Conservation (phyloP, 2,888 invertebrate genomes). For the Aphodius sticticus region DNA sequence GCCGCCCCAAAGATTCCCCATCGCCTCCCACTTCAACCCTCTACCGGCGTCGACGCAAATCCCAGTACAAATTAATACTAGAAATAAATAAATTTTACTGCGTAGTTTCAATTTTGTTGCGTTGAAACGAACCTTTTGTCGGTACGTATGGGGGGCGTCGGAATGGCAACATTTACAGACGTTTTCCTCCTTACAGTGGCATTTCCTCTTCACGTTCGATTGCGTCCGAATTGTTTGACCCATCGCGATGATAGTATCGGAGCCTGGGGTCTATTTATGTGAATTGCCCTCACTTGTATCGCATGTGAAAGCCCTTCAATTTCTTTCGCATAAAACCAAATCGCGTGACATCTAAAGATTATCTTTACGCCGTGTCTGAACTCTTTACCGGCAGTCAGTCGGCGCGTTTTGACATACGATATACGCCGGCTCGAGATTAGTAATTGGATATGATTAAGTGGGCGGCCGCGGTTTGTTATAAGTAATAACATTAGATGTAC, state of each 20-base stretch:
- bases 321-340: not conserved
- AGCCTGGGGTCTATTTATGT: slow-evolving; percentile 50
- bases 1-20: slow-evolving; percentile 15
- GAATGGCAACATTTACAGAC: slow-evolving; percentile 60
- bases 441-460: not conserved
- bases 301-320: not conserved
- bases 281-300: slow-evolving; percentile 44
- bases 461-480: not conserved
- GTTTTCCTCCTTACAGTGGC: slow-evolving; percentile 61
- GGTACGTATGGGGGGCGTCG: slow-evolving; percentile 45
- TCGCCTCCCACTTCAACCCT: not conserved
- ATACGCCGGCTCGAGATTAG: not conserved
- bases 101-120: too few relatives aligned
- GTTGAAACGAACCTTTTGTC: not conserved
- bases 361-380: not conserved
- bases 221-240: slow-evolving; percentile 61
- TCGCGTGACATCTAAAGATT: not conserved
- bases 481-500: not conserved
- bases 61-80: too few relatives aligned
- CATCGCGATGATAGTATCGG: slow-evolving; percentile 53
- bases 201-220: slow-evolving; percentile 61
- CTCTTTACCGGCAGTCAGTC: not conserved
- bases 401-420: not conserved
- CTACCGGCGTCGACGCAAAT: too few relatives aligned
- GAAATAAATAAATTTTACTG: too few relatives aligned